phyloP scores from a whole-genome alignment of 2,113 vertebrate species.

The Glaucomys volans region DNA sequence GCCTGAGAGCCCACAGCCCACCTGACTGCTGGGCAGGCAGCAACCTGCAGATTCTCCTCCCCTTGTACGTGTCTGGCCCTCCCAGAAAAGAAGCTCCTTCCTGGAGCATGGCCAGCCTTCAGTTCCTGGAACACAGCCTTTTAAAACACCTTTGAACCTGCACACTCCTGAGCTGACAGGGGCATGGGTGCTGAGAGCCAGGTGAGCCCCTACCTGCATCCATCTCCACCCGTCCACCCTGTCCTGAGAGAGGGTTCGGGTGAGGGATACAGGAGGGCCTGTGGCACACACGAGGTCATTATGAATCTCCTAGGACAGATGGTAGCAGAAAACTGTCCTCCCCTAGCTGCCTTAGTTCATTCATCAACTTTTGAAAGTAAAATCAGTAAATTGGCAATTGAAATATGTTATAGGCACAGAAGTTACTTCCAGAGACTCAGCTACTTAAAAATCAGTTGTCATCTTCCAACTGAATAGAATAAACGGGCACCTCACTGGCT shows the following conservation, averaged over 20 bases:
- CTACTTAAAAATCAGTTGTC: neutral
- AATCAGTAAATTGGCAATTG: neutral
- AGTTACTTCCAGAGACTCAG: neutral
- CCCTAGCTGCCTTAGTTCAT: neutral
- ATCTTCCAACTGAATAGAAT: neutral
- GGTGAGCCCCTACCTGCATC: neutral
- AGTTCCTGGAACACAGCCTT: neutral
- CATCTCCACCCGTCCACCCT: neutral
- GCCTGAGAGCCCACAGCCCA: accelerated
- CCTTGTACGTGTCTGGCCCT: neutral
- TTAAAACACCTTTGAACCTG: neutral
- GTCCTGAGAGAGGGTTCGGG: neutral
- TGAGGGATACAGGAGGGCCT: too few relatives aligned
- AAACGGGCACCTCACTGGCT: neutral
- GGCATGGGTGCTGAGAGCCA: neutral
- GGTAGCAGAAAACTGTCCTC: neutral
- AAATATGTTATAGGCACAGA: neutral
- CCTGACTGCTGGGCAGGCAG: neutral
- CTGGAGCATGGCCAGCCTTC: too few relatives aligned
- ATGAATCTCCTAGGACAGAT: neutral
- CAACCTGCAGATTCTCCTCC: accelerated
- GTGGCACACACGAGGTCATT: accelerated
- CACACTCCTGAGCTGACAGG: neutral
- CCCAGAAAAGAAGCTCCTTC: neutral
- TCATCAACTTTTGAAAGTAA: neutral